Conservation (phyloP, 2,113 vertebrate species). For the Plestiodon gilberti region DNA sequence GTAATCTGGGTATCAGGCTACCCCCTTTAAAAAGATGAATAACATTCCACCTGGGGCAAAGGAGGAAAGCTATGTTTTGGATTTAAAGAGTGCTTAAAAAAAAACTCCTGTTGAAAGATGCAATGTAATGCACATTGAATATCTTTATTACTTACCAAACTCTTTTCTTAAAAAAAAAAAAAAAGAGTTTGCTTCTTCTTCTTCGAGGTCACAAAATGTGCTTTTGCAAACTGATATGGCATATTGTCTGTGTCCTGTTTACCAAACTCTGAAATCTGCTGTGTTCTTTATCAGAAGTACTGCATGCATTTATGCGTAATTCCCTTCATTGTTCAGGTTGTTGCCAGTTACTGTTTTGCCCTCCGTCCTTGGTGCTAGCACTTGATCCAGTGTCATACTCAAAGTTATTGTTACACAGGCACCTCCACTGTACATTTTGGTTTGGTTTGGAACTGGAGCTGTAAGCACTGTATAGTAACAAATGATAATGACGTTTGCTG, state of each 20-base stretch:
- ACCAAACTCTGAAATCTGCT: neutral
- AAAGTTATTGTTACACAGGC: neutral
- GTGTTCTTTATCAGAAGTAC: neutral
- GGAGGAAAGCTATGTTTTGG: neutral
- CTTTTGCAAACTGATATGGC: neutral
- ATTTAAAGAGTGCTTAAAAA: neutral
- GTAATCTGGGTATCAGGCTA: neutral
- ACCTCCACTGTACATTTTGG: neutral
- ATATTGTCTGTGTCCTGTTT: constrained; percentile 4
- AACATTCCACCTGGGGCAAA: neutral
- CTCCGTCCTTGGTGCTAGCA: neutral
- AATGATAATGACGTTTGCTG: constrained; percentile 15
- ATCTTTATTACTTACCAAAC: constrained; percentile 20
- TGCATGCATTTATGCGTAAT: fast-evolving
- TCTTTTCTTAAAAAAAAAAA: neutral
- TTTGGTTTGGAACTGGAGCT: neutral
- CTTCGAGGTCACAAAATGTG: neutral
- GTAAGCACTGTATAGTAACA: constrained; percentile 1
- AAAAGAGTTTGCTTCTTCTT: fast-evolving
- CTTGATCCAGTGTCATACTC: neutral
- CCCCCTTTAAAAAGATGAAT: neutral
- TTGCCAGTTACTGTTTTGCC: neutral
- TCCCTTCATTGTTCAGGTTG: neutral
- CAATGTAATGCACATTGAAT: neutral
- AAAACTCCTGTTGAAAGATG: neutral